A percentile compares a stretch with the other conserved stretches of the same genome.
Conservation (phyloP, 2,888 invertebrate species). For the Drosophila cognata region DNA sequence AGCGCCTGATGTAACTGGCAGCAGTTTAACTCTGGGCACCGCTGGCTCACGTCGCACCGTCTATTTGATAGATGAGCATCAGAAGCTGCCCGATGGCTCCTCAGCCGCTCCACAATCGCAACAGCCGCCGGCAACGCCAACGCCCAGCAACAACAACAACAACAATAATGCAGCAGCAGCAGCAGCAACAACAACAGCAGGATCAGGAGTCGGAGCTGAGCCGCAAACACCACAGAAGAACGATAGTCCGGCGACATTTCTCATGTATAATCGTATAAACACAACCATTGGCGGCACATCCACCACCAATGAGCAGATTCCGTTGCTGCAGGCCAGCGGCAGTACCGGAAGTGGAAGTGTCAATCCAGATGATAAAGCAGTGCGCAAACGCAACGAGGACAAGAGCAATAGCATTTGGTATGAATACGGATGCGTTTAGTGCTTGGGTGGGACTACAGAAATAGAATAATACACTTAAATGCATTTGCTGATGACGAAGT, state of each 20-base stretch:
- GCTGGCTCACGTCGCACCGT: conserved; percentile 94
- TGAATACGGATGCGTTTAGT: conserved; percentile 95
- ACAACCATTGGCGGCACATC: conserved; percentile 88
- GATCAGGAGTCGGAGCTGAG: conserved; percentile 68
- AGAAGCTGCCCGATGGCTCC: conserved; percentile 85
- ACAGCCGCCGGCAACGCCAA: conserved; percentile 44
- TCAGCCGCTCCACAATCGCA: conserved; percentile 71
- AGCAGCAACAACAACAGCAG: neutral
- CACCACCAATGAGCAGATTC: conserved; percentile 73
- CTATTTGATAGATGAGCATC: conserved; percentile 90
- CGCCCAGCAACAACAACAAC: conserved; percentile 32
- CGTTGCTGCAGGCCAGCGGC: conserved; percentile 78
- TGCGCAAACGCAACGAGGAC: conserved; percentile 89
- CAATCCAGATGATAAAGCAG: conserved; percentile 84
- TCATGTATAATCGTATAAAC: conserved; percentile 91
- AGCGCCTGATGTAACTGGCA: conserved; percentile 85
- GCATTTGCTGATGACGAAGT: conserved; percentile 71
- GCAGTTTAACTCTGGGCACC: conserved; percentile 89
- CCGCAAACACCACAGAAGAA: conserved; percentile 84
- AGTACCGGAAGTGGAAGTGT: conserved; percentile 67
- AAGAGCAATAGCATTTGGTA: conserved; percentile 90
- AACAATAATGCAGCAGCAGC: neutral
- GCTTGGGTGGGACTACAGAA: neutral
- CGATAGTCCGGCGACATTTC: conserved; percentile 87
- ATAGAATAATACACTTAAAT: conserved; percentile 28